Evolutionary conservation across 2,888 invertebrate species (phyloP), one percentile per base, ranked within the genome.

Genomic region (Tipula confusa): DNA sequence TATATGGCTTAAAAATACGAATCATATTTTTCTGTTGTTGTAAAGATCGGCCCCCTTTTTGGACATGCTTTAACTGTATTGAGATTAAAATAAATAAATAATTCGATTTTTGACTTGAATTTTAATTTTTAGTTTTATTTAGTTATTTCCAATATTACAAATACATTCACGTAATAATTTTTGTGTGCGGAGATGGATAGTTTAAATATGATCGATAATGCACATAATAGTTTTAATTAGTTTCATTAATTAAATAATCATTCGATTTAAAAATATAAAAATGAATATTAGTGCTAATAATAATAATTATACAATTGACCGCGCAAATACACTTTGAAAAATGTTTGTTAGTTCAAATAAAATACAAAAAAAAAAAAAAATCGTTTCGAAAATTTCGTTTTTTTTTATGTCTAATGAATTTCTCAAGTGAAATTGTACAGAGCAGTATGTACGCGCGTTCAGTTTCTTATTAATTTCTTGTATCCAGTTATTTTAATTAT

Each of bases 401-500:
- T 64, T 24, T 64, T 15, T 64, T 64, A 33, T 64, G 1, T 9
- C 9, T 64, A 64, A 64, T 24, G 24, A 64, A 64, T 64, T 24
- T 64, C 64, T 64, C 64, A 64, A 24, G 64, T 24, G 18, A 24
- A 64, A 64, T 64, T 64, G 64, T 64, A 64, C 64, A 24, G 64
- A 64, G 18, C 24, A 64, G 24, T 9, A 9, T 64, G 64, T 64
- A 11, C 64, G 64, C 64, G 64, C 18, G 64, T 24, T 64, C 9
- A 24, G 24, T 64, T 64, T 64, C 64, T 64, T 24, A 64, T 64
- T 64, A 64, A n/a, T 64, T 43, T 43, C 24, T 2, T 15, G 9
- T 64, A 64, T 64, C 24, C 64, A 64, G 64, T 64, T 64, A 64
- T 64, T 64, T 64, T 64, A 64, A 64, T 64, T 64, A 64, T 64